Evolutionary conservation across 2,113 vertebrate genomes (phyloP), one percentile per base, ranked within the genome.

Genomic region (Pithys albifrons): DNA sequence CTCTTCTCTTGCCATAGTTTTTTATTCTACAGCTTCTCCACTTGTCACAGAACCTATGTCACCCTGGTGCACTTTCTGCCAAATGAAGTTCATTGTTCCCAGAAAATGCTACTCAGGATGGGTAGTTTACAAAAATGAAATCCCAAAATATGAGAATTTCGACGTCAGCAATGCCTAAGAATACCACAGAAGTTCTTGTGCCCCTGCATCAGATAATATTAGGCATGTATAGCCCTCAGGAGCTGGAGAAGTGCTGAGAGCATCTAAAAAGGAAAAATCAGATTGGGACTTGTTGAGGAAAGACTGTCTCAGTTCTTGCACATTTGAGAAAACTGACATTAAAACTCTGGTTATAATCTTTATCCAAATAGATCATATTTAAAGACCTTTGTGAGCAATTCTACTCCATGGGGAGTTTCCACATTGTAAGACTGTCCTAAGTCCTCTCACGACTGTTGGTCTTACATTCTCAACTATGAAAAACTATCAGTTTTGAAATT

Each of bases 171-270:
- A 62, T 8, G 58, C 15, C 9, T 72, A 18, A n/a, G 28, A 64
- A n/a, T 18, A 69, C 54, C 64, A 45, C 10, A 76, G 52, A 73
- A 49, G 12, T 52, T 89, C 11, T 61, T 89, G 35, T n/a, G 12
- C 4, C 73, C n/a, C 58, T 70, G 28, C 19, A 55, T 46, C 12
- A 70, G 37, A 88, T 76, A 48, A 61, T 45, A 19, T 1, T 9
- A 33, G n/a, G 43, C 1, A 19, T 6, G 1, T 19, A 7, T 2
- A 2, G 9, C 17, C 14, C 4, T 7, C 12, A 11, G 39, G 20
- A 65, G 3, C 7, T 55, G 13, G 10, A 76, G 33, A 75, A 20
- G 48, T 55, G 54, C 39, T 88, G 54, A 88, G 3, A 62, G 25
- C 4, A 11, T 24, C 19, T 49, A n/a, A 49, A 86, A 80, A 59